Base-by-base conservation (phyloP, 1,140 invertebrate species). In the Aphis gossypii region DNA sequence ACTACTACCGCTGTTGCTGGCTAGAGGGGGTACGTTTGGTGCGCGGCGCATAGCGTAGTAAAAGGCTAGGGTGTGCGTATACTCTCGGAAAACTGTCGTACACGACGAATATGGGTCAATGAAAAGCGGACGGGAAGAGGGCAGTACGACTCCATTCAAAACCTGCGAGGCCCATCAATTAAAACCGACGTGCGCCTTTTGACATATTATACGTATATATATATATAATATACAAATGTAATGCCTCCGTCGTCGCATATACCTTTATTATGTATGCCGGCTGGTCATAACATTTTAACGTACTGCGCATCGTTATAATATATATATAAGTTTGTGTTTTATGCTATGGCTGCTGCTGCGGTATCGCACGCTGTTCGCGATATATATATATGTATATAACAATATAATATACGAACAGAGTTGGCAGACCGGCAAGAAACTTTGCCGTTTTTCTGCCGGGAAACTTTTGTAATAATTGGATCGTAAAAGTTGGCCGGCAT, bases 391-490 rank as follows among this genome's bases (percentile, higher is more conserved):
- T 46, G 44, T 30, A 87, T 20, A 86, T 25, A 46, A 11, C 46
- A 11, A 11, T 46, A 46, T 46, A 87, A 14, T 48, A 30, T 44
- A 51, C 46, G 14, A 3, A 30, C 89, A 48, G 35, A 93, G 92
- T 93, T 93, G 92, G 92, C 82, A 93, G 82, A 86, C 48, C 44
- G 76, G 82, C 92, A 51, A 56, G 82, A 54, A 92, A 76, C 76
- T 92, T 83, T 60, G 38, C 23, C 48, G 25, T 83, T 92, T 92
- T 93, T 41, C 48, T 51, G 21, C 76, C 35, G 30, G 84, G 82
- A 93, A 93, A 93, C 46, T 93, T 93, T 93, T 51, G 35, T 93
- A 93, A 93, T 93, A 84, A 84, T 93, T 83, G 92, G 68, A 86
- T 93, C 44, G n/a, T 86, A 93, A 93, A 54, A 93, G n/a, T 84